These are phyloP conservation scores for Gymnocypris eckloni DNA, from an alignment of 2,797 vertebrate genomes.

Conservation along the genomic window DNA sequence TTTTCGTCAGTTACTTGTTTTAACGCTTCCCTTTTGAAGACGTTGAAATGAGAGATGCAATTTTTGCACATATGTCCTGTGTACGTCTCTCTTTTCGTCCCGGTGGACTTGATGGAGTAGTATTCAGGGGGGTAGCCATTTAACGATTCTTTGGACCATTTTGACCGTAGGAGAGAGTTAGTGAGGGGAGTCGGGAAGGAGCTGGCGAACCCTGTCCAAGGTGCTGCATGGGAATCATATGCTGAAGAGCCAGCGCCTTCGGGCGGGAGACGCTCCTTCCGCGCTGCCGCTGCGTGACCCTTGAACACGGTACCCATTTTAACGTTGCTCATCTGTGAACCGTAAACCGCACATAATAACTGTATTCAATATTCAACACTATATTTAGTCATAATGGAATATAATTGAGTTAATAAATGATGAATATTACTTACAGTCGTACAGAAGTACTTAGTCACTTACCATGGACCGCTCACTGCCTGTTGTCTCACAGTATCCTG, in stretches of 20 bases:
- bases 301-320: conserved; percentile 76
- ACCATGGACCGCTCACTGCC: conserved; percentile 13
- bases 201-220: conserved; percentile 83
- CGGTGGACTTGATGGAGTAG: conserved; percentile 78
- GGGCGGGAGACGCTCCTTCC: conserved; percentile 85
- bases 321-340: conserved; percentile 74
- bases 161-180: conserved; percentile 78
- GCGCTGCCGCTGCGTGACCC: conserved; percentile 80
- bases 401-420: background rate
- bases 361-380: background rate
- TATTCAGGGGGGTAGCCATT: conserved; percentile 79
- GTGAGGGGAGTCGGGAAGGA: conserved; percentile 73
- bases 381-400: background rate
- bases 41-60: conserved; percentile 89
- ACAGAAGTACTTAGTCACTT: background rate
- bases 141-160: conserved; percentile 67
- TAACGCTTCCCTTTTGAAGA: conserved; percentile 92
- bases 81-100: conserved; percentile 79
- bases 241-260: conserved; percentile 87
- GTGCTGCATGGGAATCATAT: conserved; percentile 80
- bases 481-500: conserved; percentile 29
- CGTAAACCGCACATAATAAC: background rate
- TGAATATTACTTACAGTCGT: background rate
- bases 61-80: conserved; percentile 90
- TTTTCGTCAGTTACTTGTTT: conserved; percentile 90